phyloP scores from a whole-genome alignment of 2,113 vertebrate genomes.

The Oreotrochilus melanogaster region DNA sequence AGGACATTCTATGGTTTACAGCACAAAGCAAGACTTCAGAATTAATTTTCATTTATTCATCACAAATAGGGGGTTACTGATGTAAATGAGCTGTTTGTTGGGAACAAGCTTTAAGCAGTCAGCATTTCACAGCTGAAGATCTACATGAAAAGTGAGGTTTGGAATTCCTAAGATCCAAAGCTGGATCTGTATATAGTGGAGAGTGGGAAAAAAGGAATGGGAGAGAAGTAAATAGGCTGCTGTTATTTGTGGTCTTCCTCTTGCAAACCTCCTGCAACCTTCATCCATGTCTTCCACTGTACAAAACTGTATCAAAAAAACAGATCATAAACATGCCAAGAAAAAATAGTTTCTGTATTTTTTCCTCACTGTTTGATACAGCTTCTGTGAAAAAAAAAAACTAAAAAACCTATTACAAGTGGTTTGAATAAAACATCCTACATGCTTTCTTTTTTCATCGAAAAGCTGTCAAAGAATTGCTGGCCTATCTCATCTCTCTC shows the following conservation, averaged over 20 bases:
- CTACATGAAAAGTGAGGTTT: neutral
- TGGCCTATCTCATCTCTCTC: neutral
- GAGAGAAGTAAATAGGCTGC: neutral
- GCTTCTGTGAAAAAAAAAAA: neutral
- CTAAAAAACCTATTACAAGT: neutral
- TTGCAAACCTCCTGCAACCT: neutral
- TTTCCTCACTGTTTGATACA: neutral
- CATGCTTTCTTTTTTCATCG: neutral
- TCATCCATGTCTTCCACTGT: neutral
- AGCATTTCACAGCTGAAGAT: neutral
- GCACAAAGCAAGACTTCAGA: neutral
- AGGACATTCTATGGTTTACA: neutral
- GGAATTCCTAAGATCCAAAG: neutral
- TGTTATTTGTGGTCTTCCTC: neutral
- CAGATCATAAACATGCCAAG: neutral
- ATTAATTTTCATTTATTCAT: rapidly evolving
- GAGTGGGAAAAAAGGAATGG: neutral
- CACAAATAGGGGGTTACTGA: neutral
- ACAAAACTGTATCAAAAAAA: neutral
- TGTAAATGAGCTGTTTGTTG: neutral
- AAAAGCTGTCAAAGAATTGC: neutral
- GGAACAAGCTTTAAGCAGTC: neutral
- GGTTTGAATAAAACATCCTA: neutral
- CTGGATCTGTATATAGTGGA: neutral
- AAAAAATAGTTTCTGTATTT: neutral